Evolutionary conservation across 2,113 vertebrate genomes (phyloP).

Genomic region (Strix aluco): DNA sequence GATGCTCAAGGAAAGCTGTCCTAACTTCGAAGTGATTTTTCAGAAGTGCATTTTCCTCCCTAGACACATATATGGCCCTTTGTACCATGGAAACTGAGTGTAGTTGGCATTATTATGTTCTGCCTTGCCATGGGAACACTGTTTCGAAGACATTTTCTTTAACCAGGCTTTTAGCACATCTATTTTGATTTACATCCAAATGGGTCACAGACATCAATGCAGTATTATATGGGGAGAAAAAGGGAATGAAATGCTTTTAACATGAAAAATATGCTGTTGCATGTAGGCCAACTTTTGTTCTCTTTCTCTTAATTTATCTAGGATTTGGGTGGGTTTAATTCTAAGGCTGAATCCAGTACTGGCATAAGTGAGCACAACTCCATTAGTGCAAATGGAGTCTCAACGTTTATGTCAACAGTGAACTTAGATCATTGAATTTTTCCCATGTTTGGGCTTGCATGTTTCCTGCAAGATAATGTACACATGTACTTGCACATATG

Average conservation of each 20-base stretch:
- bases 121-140: constrained; percentile 28
- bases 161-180: constrained; percentile 61
- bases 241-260: constrained; percentile 44
- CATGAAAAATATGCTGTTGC: constrained; percentile 50
- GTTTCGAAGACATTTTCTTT: constrained; percentile 29
- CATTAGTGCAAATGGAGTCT: constrained; percentile 6
- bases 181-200: constrained; percentile 63
- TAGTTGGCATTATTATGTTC: constrained; percentile 15
- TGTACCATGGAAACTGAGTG: background rate
- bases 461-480: constrained; percentile 47
- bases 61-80: background rate
- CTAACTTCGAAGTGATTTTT: background rate
- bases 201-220: constrained; percentile 50
- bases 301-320: constrained; percentile 40
- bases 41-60: background rate
- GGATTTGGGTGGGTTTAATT: constrained; percentile 46
- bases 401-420: constrained; percentile 27
- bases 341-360: constrained; percentile 11
- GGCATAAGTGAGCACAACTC: constrained; percentile 14
- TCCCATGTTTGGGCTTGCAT: constrained; percentile 44
- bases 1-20: background rate
- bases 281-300: constrained; percentile 53
- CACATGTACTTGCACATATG: constrained; percentile 35
- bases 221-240: constrained; percentile 30
- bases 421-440: constrained; percentile 41